Evolutionary conservation across 2,113 vertebrate genomes (phyloP).

Genomic region (Pipra filicauda): DNA sequence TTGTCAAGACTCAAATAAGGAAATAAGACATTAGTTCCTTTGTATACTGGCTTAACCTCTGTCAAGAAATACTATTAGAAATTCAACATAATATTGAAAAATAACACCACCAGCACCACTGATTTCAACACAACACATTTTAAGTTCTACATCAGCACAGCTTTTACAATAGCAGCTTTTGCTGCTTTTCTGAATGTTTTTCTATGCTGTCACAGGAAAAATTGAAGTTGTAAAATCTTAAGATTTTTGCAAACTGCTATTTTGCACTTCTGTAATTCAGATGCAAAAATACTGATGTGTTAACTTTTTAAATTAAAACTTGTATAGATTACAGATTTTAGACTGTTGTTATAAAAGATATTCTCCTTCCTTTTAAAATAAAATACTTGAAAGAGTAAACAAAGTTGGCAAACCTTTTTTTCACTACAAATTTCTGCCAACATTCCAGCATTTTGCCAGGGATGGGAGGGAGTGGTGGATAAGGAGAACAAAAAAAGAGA

Average conservation of each 20-base stretch:
- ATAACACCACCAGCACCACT: neutral
- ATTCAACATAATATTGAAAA: neutral
- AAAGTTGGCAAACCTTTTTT: neutral
- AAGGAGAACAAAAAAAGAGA: neutral
- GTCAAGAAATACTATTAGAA: neutral
- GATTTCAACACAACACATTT: neutral
- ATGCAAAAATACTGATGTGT: neutral
- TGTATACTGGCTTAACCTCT: neutral
- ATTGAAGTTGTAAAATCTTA: neutral
- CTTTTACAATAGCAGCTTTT: neutral
- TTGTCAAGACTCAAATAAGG: neutral
- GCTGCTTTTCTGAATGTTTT: neutral
- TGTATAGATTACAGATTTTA: neutral
- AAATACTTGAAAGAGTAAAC: neutral
- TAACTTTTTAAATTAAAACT: neutral
- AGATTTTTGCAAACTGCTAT: neutral
- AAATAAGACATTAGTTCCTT: slow-evolving; percentile 33
- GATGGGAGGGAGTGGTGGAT: neutral
- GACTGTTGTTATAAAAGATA: neutral
- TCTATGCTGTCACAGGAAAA: neutral
- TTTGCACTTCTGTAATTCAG: neutral
- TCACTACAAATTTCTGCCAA: neutral
- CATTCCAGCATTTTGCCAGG: neutral
- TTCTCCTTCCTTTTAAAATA: neutral
- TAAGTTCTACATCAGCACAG: neutral